Conservation (phyloP, 2,113 vertebrate species). For the Corydoras sp. region DNA sequence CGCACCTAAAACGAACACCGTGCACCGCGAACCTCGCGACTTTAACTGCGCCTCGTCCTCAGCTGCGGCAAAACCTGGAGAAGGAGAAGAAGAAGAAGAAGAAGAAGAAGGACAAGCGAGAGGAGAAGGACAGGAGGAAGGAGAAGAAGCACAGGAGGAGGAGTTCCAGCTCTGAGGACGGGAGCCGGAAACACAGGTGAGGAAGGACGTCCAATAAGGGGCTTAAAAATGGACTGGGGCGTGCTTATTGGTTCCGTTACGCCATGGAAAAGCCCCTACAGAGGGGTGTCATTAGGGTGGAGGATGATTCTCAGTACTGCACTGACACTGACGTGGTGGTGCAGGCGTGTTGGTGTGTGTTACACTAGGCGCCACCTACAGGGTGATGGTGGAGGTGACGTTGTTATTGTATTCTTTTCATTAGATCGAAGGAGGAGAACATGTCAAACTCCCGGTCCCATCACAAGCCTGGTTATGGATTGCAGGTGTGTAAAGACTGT, state of each 20-base stretch:
- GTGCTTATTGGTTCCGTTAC: no score
- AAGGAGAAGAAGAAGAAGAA: slow-evolving; percentile 78
- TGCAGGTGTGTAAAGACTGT: slow-evolving; percentile 65
- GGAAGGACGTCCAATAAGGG: not conserved
- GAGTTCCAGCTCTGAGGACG: slow-evolving; percentile 67
- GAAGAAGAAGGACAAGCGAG: slow-evolving; percentile 74
- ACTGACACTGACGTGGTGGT: no score
- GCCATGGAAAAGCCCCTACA: no score
- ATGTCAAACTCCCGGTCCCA: slow-evolving; percentile 48
- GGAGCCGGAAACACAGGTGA: slow-evolving; percentile 57
- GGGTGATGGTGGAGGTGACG: no score
- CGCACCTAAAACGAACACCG: no score
- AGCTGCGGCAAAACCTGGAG: slow-evolving; percentile 86
- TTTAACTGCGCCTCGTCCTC: not conserved
- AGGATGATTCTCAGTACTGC: no score
- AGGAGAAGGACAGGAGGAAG: slow-evolving; percentile 74
- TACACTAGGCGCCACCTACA: not conserved
- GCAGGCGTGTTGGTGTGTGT: no score
- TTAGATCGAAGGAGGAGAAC: not conserved
- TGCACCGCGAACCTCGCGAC: not conserved
- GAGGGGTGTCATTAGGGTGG: no score
- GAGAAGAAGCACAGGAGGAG: slow-evolving; percentile 73
- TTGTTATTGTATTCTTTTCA: not conserved
- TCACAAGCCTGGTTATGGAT: slow-evolving; percentile 72
- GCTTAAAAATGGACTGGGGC: no score